Conservation (phyloP, 2,797 vertebrate genomes). For the Melanotaenia nigrans region DNA sequence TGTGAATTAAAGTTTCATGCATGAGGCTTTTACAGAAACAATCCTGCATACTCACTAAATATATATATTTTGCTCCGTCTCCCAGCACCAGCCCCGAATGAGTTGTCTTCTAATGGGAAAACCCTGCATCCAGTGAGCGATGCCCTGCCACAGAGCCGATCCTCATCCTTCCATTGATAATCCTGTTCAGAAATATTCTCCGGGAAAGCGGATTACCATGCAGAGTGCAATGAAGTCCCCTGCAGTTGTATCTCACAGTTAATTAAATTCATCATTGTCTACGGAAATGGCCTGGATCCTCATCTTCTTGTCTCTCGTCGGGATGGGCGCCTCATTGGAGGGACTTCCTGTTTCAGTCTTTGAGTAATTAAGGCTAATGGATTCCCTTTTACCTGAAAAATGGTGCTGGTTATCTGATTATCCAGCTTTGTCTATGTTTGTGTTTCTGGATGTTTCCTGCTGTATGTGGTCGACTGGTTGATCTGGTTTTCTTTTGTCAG, state of each 20-base stretch:
- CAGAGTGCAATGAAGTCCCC: conserved; percentile 58
- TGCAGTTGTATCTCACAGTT: conserved; percentile 69
- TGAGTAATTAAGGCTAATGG: conserved; percentile 76
- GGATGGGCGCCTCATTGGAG: conserved; percentile 58
- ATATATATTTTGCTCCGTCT: background rate
- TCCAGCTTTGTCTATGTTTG: conserved; percentile 6
- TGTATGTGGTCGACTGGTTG: background rate
- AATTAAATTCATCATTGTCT: conserved; percentile 83
- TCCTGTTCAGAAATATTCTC: conserved; percentile 73
- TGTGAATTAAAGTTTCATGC: background rate
- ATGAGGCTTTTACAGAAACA: background rate
- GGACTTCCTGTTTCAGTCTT: conserved; percentile 61
- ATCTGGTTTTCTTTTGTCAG: background rate
- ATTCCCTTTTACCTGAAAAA: conserved; percentile 64
- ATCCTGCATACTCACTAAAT: background rate
- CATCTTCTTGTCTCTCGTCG: conserved; percentile 35
- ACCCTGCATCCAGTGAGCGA: background rate
- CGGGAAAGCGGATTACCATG: conserved; percentile 70
- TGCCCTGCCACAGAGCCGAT: conserved; percentile 5
- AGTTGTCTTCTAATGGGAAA: conserved; percentile 11
- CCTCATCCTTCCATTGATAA: conserved; percentile 58
- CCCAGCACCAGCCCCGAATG: background rate
- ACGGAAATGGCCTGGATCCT: conserved; percentile 53
- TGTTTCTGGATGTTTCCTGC: conserved; percentile 6
- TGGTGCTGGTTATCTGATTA: conserved; percentile 44